phyloP scores from a whole-genome alignment of 2,797 vertebrate genomes.

The Percopsis omiscomaycus region DNA sequence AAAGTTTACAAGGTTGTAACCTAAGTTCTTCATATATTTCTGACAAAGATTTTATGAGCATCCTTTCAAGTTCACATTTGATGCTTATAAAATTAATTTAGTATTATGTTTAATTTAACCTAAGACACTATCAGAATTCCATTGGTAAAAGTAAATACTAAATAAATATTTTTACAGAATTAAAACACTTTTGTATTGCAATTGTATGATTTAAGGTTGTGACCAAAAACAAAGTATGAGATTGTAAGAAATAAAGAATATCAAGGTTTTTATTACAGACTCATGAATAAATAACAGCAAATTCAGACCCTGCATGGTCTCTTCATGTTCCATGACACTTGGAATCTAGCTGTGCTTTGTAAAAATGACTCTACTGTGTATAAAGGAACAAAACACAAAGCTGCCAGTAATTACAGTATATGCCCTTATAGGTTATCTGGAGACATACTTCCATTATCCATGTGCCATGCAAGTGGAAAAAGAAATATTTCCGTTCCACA shows the following conservation, averaged over 20 bases:
- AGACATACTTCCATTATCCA: too few species aligned
- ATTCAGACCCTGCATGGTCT: constrained; percentile 4
- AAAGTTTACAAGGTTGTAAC: constrained; percentile 60
- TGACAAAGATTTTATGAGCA: background rate
- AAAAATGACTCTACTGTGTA: too few species aligned
- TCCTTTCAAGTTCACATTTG: background rate
- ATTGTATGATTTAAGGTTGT: constrained; percentile 47
- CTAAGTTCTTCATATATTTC: constrained; percentile 28
- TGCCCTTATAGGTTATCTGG: too few species aligned
- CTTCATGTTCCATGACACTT: background rate
- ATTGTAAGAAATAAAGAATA: constrained; percentile 41
- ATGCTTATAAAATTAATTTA: background rate
- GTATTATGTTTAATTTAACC: background rate
- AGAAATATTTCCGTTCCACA: too few species aligned
- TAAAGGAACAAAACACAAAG: background rate
- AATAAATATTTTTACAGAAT: constrained; percentile 8
- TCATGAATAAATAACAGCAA: constrained; percentile 57
- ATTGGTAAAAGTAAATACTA: background rate
- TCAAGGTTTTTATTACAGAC: constrained; percentile 50
- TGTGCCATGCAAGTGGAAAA: too few species aligned
- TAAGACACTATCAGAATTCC: background rate
- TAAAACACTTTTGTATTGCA: constrained; percentile 44
- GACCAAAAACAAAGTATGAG: constrained; percentile 56
- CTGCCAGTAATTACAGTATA: too few species aligned
- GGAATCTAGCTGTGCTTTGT: too few species aligned